Percentiles rank a stretch among this genome's conserved stretches.
Evolutionary conservation across 2,888 invertebrate genomes (phyloP).

Genomic region (Mylabris sibirica): DNA sequence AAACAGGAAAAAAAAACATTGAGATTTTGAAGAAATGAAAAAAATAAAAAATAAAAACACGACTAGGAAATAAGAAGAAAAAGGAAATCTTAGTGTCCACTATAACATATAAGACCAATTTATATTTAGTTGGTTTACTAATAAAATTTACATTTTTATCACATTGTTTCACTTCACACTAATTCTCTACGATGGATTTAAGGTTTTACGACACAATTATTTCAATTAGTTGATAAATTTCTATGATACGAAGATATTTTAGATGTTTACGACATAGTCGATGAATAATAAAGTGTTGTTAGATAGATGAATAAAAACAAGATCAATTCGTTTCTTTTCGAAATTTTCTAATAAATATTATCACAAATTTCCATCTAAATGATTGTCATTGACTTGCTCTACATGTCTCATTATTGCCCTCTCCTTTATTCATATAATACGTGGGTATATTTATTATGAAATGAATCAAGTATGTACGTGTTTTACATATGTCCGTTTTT

Average conservation of each 20-base stretch:
- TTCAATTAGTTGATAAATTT: conserved; percentile 14
- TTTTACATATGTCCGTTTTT: conserved; percentile 50
- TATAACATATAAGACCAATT: conserved; percentile 8
- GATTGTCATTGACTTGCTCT: conserved; percentile 27
- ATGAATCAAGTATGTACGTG: conserved; percentile 36
- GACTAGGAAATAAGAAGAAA: neutral
- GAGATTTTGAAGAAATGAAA: neutral
- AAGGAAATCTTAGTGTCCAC: neutral
- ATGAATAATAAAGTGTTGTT: conserved; percentile 10
- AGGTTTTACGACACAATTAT: conserved; percentile 14
- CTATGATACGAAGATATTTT: conserved; percentile 2
- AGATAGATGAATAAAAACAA: conserved; percentile 5
- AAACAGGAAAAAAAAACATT: neutral
- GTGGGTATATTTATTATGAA: conserved; percentile 27
- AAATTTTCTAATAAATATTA: neutral
- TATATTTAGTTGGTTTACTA: conserved; percentile 1
- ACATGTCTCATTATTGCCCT: conserved; percentile 30
- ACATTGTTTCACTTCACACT: conserved; percentile 11
- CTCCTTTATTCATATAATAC: conserved; percentile 12
- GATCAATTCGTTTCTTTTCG: neutral
- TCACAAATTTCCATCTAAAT: neutral
- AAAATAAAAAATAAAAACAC: no score
- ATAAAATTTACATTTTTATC: conserved; percentile 20
- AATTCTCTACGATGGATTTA: neutral
- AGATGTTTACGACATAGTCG: neutral